These are phyloP conservation scores for Anguilla marmorata DNA, from an alignment of 2,797 vertebrate species.

Conservation along the genomic window DNA sequence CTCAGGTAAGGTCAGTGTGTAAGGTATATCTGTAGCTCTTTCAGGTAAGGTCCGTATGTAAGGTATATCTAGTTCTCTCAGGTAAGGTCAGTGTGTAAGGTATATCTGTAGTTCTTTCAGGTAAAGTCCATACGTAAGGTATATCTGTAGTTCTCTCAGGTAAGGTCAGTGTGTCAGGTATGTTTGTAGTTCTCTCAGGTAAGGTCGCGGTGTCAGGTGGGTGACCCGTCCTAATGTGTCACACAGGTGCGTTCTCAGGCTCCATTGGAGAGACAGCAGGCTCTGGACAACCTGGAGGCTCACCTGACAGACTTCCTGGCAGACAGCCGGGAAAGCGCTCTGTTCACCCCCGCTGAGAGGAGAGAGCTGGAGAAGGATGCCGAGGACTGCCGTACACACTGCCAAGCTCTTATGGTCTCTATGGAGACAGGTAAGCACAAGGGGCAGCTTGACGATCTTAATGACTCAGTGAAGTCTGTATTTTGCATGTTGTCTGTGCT, in stretches of 20 bases:
- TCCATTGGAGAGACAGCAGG: slow-evolving; percentile 80
- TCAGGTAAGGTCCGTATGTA: no score
- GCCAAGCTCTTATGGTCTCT: slow-evolving; percentile 81
- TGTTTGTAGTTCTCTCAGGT: not conserved
- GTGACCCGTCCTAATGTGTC: not conserved
- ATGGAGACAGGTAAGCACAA: slow-evolving; percentile 84
- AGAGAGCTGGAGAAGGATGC: slow-evolving; percentile 84
- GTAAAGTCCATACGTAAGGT: no score
- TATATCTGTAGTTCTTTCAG: no score
- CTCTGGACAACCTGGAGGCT: slow-evolving; percentile 80
- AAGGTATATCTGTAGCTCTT: no score
- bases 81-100: no score
- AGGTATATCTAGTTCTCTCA: no score
- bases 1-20: no score
- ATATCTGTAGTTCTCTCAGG: not conserved
- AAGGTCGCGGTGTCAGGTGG: not conserved
- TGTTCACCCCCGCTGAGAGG: slow-evolving; percentile 82
- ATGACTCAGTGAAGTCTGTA: not conserved
- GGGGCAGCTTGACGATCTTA: not conserved
- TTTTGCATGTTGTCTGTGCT: not conserved
- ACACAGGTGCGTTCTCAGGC: slow-evolving; percentile 79
- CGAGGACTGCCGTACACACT: slow-evolving; percentile 80
- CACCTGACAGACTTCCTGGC: slow-evolving; percentile 88
- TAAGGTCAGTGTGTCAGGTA: not conserved
- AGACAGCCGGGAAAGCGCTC: slow-evolving; percentile 86